Conservation (phyloP, 2,797 vertebrate genomes). For the Acropternis orthonyx region DNA sequence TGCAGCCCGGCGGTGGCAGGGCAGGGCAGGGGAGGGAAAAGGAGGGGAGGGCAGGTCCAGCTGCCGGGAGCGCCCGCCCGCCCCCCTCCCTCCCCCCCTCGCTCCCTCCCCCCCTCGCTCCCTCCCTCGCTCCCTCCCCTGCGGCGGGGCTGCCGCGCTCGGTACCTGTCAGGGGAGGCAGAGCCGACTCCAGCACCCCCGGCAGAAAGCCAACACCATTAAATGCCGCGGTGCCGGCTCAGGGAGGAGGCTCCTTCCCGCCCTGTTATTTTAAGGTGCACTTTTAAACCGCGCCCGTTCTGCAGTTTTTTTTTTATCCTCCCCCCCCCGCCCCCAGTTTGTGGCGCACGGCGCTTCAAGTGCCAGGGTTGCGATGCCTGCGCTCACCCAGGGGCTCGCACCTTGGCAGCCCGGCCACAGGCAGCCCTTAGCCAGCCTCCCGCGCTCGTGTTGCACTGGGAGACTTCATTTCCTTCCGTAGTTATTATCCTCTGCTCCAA, state of each 20-base stretch:
- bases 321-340: neutral
- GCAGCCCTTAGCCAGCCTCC: neutral
- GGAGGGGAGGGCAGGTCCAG: neutral
- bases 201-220: neutral
- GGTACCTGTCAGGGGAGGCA: neutral
- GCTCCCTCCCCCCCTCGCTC: neutral
- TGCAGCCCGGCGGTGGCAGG: neutral
- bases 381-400: neutral
- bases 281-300: neutral
- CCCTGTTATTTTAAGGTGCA: neutral
- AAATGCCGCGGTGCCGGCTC: neutral
- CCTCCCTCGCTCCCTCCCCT: neutral
- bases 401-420: neutral
- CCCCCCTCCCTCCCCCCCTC: neutral
- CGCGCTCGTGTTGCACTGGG: too few species aligned
- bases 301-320: neutral
- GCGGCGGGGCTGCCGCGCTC: neutral
- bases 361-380: neutral
- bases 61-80: neutral
- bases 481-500: neutral
- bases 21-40: neutral
- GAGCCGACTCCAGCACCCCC: neutral
- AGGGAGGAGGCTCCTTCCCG: neutral
- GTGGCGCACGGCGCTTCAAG: neutral
- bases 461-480: fast-evolving